phyloP scores from a whole-genome alignment of 1,140 invertebrate genomes.

The Delia radicum region DNA sequence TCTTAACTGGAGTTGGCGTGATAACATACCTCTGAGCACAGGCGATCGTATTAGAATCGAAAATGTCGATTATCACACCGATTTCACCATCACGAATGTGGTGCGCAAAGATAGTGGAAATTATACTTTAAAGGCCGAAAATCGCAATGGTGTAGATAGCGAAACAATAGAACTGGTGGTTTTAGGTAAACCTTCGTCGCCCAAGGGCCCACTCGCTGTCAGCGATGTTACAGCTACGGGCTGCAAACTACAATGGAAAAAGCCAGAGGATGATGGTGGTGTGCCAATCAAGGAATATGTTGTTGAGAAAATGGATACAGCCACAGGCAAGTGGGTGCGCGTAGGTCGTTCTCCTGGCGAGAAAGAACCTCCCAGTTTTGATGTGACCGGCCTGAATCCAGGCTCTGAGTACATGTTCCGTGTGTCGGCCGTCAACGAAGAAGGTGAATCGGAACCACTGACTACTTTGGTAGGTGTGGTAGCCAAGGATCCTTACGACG shows the following conservation, averaged over 20 bases:
- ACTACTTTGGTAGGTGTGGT: slow-evolving; percentile 79
- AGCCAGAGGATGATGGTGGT: slow-evolving; percentile 92
- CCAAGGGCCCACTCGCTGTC: slow-evolving; percentile 88
- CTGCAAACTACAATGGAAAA: slow-evolving; percentile 86
- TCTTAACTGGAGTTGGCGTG: slow-evolving; percentile 82
- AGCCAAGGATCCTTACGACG: slow-evolving; percentile 97
- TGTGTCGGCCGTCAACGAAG: slow-evolving; percentile 91
- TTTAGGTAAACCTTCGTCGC: slow-evolving; percentile 79
- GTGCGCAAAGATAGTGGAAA: slow-evolving; percentile 86
- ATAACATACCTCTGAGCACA: slow-evolving; percentile 76
- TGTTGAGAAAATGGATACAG: slow-evolving; percentile 91
- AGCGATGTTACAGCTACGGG: slow-evolving; percentile 82
- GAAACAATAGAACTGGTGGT: slow-evolving; percentile 91
- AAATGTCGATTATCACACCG: slow-evolving; percentile 88
- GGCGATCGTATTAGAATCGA: slow-evolving; percentile 87
- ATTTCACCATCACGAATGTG: slow-evolving; percentile 80
- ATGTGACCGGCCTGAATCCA: slow-evolving; percentile 84
- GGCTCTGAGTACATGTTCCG: slow-evolving; percentile 95
- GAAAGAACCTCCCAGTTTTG: slow-evolving; percentile 75
- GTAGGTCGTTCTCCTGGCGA: slow-evolving; percentile 73
- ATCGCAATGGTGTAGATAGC: slow-evolving; percentile 84
- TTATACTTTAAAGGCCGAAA: slow-evolving; percentile 87
- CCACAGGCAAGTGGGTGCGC: slow-evolving; percentile 86
- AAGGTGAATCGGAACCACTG: slow-evolving; percentile 93
- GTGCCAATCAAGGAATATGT: slow-evolving; percentile 92